phyloP scores from a whole-genome alignment of 2,888 invertebrate genomes.

The Heteropelma amictum region DNA sequence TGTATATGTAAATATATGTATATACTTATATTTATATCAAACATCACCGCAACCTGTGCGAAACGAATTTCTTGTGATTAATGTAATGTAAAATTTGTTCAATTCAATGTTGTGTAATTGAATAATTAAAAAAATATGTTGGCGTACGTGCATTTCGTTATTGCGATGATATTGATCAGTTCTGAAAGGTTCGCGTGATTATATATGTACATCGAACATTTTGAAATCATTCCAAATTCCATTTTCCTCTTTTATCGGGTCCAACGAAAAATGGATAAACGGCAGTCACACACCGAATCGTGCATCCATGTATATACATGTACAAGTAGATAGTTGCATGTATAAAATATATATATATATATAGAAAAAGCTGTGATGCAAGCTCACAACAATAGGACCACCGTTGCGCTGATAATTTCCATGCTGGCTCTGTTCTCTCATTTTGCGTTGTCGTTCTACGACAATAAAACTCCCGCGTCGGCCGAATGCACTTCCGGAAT shows the following conservation, averaged over 20 bases:
- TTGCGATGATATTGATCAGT: constrained; percentile 30
- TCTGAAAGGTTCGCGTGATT: constrained; percentile 5
- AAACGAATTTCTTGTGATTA: constrained; percentile 43
- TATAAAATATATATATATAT: neutral
- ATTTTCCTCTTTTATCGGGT: constrained; percentile 50
- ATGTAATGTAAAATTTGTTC: constrained; percentile 52
- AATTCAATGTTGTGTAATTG: constrained; percentile 43
- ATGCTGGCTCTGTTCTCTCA: constrained; percentile 44
- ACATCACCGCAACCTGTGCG: constrained; percentile 20
- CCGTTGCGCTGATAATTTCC: constrained; percentile 54
- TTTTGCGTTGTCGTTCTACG: constrained; percentile 49
- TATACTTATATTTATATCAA: neutral
- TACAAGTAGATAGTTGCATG: neutral
- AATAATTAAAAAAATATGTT: constrained; percentile 37
- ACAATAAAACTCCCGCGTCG: constrained; percentile 57
- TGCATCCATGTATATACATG: neutral
- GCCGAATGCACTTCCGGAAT: constrained; percentile 60
- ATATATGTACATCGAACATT: neutral
- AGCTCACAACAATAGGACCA: constrained; percentile 50
- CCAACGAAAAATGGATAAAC: constrained; percentile 46
- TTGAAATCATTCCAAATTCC: constrained; percentile 44
- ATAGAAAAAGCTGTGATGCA: constrained; percentile 10
- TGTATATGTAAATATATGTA: neutral
- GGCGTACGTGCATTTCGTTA: constrained; percentile 22
- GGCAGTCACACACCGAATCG: neutral